These are phyloP conservation scores for Netelia fuscicornis DNA, from an alignment of 2,888 invertebrate genomes.

Conservation along the genomic window DNA sequence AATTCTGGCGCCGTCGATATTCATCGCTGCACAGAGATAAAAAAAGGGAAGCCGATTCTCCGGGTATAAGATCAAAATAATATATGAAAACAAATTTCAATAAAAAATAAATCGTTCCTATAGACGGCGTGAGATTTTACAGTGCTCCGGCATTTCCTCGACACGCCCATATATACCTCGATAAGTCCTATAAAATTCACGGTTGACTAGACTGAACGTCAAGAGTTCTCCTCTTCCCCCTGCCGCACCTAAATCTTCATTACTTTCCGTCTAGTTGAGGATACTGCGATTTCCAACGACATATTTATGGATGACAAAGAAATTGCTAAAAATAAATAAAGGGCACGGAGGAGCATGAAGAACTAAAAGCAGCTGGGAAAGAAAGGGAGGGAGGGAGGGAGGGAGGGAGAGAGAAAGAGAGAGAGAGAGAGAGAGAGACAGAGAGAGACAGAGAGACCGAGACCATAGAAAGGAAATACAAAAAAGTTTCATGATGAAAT, in stretches of 20 bases:
- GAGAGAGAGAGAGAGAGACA: neutral
- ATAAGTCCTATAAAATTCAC: slow-evolving; percentile 69
- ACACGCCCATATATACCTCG: slow-evolving; percentile 19
- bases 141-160: slow-evolving; percentile 7
- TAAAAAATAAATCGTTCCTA: neutral
- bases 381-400: slow-evolving; percentile 23
- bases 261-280: slow-evolving; percentile 68
- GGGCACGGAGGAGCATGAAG: slow-evolving; percentile 4
- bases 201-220: slow-evolving; percentile 46
- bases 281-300: slow-evolving; percentile 44
- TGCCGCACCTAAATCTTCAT: slow-evolving; percentile 68
- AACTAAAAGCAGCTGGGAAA: neutral
- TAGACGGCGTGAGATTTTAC: slow-evolving; percentile 1
- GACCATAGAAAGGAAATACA: too few species aligned
- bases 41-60: neutral
- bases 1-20: neutral
- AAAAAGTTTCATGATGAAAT: too few species aligned
- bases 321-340: slow-evolving; percentile 6
- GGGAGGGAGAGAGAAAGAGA: neutral
- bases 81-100: neutral
- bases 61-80: neutral
- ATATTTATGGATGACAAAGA: slow-evolving; percentile 31
- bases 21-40: neutral
- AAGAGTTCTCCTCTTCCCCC: slow-evolving; percentile 8
- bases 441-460: too few species aligned